Evolutionary conservation across 1,140 invertebrate species (phyloP).

Genomic region (Paramacrobiotus metropolitanus): DNA sequence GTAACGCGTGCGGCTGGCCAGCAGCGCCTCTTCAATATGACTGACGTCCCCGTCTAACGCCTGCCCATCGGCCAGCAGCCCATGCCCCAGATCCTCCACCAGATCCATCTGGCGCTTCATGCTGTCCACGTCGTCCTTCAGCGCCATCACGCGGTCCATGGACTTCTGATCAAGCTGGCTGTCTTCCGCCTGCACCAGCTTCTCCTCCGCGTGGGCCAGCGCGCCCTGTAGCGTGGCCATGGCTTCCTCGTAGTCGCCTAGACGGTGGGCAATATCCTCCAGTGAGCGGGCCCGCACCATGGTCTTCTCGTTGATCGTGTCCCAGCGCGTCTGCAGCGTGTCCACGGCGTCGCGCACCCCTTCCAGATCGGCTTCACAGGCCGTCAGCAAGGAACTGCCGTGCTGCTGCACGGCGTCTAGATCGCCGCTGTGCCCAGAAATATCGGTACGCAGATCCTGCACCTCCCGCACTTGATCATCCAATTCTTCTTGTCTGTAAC

Average conservation of each 20-base stretch:
- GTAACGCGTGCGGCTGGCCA: slow-evolving; percentile 9
- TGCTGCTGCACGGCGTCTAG: background rate
- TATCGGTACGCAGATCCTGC: background rate
- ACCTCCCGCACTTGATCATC: background rate
- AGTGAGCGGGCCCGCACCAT: slow-evolving; percentile 41
- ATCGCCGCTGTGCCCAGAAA: background rate
- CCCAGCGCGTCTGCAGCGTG: slow-evolving; percentile 61
- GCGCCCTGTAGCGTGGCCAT: background rate
- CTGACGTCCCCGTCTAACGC: slow-evolving; percentile 10
- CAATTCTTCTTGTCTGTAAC: background rate
- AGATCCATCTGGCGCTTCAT: slow-evolving; percentile 7
- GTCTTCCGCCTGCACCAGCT: background rate
- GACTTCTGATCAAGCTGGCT: background rate
- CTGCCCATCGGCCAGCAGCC: slow-evolving; percentile 9
- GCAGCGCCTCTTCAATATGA: slow-evolving; percentile 9
- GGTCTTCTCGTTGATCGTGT: slow-evolving; percentile 52
- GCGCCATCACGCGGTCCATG: background rate
- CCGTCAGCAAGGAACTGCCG: background rate
- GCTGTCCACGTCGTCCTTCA: slow-evolving; percentile 3
- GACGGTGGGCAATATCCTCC: slow-evolving; percentile 53
- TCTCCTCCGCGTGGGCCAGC: background rate
- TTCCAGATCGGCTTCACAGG: slow-evolving; percentile 45
- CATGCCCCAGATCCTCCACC: slow-evolving; percentile 10
- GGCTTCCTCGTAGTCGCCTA: slow-evolving; percentile 57
- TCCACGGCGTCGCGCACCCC: slow-evolving; percentile 54